phyloP scores from a whole-genome alignment of 2,113 vertebrate species.

The Mungos mungo region DNA sequence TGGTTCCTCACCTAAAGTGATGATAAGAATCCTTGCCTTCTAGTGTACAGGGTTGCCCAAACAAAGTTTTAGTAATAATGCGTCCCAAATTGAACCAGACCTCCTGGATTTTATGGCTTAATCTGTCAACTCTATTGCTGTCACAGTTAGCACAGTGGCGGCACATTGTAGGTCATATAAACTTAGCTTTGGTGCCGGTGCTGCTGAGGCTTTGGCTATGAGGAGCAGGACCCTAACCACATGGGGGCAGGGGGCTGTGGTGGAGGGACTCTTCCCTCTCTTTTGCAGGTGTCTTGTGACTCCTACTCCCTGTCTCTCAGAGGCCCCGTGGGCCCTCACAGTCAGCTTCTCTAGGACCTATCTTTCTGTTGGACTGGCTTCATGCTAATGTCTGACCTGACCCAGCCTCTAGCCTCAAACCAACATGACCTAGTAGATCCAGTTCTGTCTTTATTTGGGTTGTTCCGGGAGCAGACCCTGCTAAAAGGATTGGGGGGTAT shows the following conservation, averaged over 20 bases:
- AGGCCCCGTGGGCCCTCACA: not conserved
- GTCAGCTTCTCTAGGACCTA: fast-evolving
- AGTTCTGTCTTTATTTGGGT: not conserved
- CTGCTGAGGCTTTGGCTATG: not conserved
- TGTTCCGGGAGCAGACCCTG: not conserved
- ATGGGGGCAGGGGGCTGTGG: no score
- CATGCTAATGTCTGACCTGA: not conserved
- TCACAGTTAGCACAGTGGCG: not conserved
- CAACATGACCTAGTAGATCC: not conserved
- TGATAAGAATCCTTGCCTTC: not conserved
- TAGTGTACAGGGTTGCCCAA: not conserved
- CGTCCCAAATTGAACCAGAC: not conserved
- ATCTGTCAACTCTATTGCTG: not conserved
- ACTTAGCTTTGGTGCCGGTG: not conserved
- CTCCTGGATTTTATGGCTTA: not conserved
- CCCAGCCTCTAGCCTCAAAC: not conserved
- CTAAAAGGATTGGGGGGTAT: not conserved
- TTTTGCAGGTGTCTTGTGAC: not conserved
- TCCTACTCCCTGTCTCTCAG: not conserved
- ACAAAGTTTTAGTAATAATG: not conserved
- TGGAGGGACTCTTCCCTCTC: not conserved
- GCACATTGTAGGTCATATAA: not conserved
- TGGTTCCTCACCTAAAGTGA: not conserved
- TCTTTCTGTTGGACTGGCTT: not conserved
- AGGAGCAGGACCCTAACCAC: not conserved